Evolutionary conservation across 2,113 vertebrate genomes (phyloP).

Genomic region (Oceanites oceanicus): DNA sequence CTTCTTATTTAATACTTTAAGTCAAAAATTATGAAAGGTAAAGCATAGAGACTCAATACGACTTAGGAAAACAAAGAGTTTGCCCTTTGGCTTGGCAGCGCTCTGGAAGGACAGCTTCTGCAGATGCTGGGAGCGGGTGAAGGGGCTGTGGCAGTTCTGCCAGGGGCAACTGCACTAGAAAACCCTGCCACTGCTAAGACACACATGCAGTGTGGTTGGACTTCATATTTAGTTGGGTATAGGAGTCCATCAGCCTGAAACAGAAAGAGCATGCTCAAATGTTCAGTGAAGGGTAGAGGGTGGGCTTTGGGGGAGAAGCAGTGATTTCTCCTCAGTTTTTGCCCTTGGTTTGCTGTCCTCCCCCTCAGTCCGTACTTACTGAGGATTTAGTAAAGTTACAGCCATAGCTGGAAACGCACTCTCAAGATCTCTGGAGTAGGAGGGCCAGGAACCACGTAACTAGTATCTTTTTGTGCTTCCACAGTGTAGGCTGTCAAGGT

Average conservation of each 20-base stretch:
- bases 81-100: accelerated
- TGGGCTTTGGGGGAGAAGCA: neutral
- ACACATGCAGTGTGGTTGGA: accelerated
- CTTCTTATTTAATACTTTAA: neutral
- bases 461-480: neutral
- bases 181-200: accelerated
- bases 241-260: neutral
- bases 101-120: neutral
- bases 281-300: neutral
- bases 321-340: neutral
- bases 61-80: neutral
- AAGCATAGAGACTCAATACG: accelerated
- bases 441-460: neutral
- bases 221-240: accelerated
- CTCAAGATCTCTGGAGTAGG: neutral
- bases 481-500: neutral
- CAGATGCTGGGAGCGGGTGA: accelerated
- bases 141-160: accelerated
- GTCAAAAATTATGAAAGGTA: no score
- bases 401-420: neutral
- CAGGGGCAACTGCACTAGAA: accelerated
- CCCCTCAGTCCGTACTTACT: neutral
- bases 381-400: neutral
- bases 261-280: neutral
- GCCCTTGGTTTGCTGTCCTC: neutral